Base-by-base conservation (phyloP, 2,113 vertebrate species). In the Phrynosoma blainvillii region DNA sequence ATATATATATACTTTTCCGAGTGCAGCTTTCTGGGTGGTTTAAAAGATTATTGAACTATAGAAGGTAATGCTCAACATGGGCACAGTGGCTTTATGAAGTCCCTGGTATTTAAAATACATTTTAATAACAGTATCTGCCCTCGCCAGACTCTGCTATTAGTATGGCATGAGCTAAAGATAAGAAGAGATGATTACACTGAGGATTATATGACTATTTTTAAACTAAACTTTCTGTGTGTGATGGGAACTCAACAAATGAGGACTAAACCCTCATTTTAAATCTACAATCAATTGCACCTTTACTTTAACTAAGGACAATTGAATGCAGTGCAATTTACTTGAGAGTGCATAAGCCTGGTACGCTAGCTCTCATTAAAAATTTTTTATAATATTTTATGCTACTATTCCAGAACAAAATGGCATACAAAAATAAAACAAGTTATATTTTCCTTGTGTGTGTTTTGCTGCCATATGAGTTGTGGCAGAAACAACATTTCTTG, bases 191-290 rank as follows among this genome's bases (percentile, higher is more conserved):
- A 52, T 78, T 86, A 62, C 30, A 52, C 1, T 54, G 75, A 32
- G 75, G 84, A 86, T 86, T 86, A 79, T 79, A 52, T 36, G 62
- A 36, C 36, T 40, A 62, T 84, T 84, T 82, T 56, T 84, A 77
- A 84, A 2, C 88, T 85, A 68, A 70, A 27, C 32, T 0, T 88
- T 87, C 59, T 90, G 85, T 73, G 77, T 66, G 62, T 8, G 4
- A 3, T 59, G 54, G 47, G 62, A 90, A 84, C 4, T 56, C 0
- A 0, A 77, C 30, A 13, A 6, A 10, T n/a, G n/a, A 23, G 23
- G 27, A 16, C 36, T 12, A 87, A 82, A 75, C 32, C 32, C 16
- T 40, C 2, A 21, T 9, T 40, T 5, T 0, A 52, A 88, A 59
- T 84, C 59, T 32, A 12, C 54, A 70, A 40, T 32, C 81, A 32